Evolutionary conservation across 2,888 invertebrate species (phyloP), one percentile per base, ranked within the genome.

Genomic region (Caenorhabditis angaria): DNA sequence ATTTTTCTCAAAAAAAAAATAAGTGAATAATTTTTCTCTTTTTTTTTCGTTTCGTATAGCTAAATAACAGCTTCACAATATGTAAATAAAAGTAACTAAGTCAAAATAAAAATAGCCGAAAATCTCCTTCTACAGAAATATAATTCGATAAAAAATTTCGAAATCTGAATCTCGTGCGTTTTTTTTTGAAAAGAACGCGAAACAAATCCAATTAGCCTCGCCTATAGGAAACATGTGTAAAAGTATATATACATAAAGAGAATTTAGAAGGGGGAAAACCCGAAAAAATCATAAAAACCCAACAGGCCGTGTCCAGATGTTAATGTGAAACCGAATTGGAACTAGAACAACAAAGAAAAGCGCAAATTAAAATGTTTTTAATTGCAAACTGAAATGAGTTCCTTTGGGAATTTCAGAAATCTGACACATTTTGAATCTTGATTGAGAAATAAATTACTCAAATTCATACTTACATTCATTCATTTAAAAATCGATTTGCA

Each of bases 261-360:
- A 41, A 12, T 41, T 41, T 12, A 18, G 41, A 41, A 41, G 41
- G 2, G 14, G 10, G 32, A 32, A 32, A 32, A 32, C 6, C 5
- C 5, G 10, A 32, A 32, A 41, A 41, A 41, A 41, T 41, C 41
- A 41, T 41, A 41, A 41, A 41, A 41, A 6, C 41, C 41, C 41
- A 41, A 41, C 41, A 41, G 41, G 41, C 41, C 41, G 41, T 41
- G 41, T 41, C 41, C 41, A 41, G 41, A 41, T 41, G 41, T 41
- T 41, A 14, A 41, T 41, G 41, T n/a, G n/a, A n/a, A n/a, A n/a
- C n/a, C n/a, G n/a, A n/a, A n/a, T n/a, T n/a, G 41, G 10, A 18
- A 41, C 41, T 41, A 41, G n/a, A n/a, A 41, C 41, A 41, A 32
- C 32, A 32, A 41, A 12, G 18, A 41, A 41, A 18, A 41, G 18